Base-by-base conservation (phyloP, 2,797 vertebrate genomes). In the Podargus strigoides region DNA sequence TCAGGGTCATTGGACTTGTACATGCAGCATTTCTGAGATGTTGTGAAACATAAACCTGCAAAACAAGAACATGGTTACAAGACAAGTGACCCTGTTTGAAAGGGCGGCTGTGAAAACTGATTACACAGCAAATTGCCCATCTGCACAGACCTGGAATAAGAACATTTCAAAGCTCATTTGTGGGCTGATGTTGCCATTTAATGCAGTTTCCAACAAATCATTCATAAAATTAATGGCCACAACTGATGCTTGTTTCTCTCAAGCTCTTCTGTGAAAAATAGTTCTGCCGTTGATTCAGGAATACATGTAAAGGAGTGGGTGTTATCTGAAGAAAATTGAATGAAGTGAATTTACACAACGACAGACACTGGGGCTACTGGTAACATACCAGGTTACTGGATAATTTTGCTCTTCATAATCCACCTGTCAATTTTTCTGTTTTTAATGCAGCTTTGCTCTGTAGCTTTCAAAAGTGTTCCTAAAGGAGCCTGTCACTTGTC, bases 111-210 rank as follows among this genome's bases (percentile, higher is more conserved):
- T 75, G 93, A 86, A 96, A 97, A 95, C 67, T 66, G 91, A 86
- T 90, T 91, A 72, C 82, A 93, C 30, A 93, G 84, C 82, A 96
- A 96, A 93, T 85, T 90, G 74, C 62, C 91, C 89, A 89, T 94
- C 92, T 91, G 83, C 64, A 88, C 76, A 80, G 80, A 55, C 77
- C 89, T 1, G 0, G 75, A 94, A 92, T 80, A 95, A 87, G 88
- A 92, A 68, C 83, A 74, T 82, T 90, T 78, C 66, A 88, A 88
- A 97, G 85, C 84, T 95, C 69, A 52, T 92, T 91, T 97, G 68
- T 95, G 79, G 75, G 36, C 62, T 84, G 72, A 75, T 94, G 53
- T 77, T 96, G 94, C 80, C 53, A 27, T 82, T 96, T 88, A 94
- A 91, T 76, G 72, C 46, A 60, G 44, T 89, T 95, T 96, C 64